Evolutionary conservation across 1,140 invertebrate species (phyloP).

Genomic region (Argopecten irradians): DNA sequence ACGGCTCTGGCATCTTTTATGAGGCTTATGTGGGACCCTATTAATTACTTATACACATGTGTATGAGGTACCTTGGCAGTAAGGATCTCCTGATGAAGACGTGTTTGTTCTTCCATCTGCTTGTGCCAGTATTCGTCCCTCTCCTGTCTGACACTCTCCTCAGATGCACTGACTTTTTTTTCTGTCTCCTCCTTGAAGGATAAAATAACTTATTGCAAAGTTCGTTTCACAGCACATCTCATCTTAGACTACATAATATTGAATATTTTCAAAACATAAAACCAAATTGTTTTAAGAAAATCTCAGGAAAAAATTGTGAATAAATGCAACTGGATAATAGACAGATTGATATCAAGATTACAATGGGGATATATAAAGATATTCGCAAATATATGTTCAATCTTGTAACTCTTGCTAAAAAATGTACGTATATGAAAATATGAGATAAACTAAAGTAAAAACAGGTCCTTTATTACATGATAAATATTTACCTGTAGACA

Average conservation of each 20-base stretch:
- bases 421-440: too few species aligned
- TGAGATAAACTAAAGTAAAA: too few species aligned
- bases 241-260: too few species aligned
- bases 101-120: conserved; percentile 63
- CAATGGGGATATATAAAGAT: not conserved
- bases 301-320: not conserved
- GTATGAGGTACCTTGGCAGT: conserved; percentile 50
- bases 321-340: too few species aligned
- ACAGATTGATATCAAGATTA: not conserved
- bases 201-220: too few species aligned
- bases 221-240: too few species aligned
- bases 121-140: conserved; percentile 67
- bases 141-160: conserved; percentile 61
- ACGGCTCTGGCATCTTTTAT: too few species aligned
- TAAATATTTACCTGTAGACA: too few species aligned
- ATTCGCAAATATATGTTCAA: not conserved
- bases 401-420: not conserved
- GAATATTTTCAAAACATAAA: too few species aligned
- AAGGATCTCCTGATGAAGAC: conserved; percentile 59
- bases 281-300: not conserved
- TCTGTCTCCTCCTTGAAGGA: conserved; percentile 69
- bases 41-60: not conserved
- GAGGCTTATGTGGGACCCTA: too few species aligned
- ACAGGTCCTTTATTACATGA: too few species aligned
- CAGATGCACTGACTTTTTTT: conserved; percentile 56